phyloP scores from a whole-genome alignment of 2,113 vertebrate species.

The Prinia subflava region DNA sequence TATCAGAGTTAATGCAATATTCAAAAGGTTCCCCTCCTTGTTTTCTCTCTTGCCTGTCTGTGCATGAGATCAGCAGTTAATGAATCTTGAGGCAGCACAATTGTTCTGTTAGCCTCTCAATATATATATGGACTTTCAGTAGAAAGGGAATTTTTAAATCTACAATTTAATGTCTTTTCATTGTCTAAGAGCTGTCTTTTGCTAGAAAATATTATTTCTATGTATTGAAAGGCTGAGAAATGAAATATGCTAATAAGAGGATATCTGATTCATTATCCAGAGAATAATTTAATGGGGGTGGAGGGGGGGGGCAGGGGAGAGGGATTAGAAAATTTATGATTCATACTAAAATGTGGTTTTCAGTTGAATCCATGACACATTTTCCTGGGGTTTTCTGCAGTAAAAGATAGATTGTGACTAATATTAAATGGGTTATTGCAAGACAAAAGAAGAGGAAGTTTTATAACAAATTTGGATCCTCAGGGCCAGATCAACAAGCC shows the following conservation, averaged over 20 bases:
- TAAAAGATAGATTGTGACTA: not conserved
- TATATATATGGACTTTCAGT: slow-evolving; percentile 1
- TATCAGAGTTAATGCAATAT: slow-evolving; percentile 28
- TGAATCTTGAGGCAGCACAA: not conserved
- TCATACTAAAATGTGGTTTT: not conserved
- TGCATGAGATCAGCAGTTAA: not conserved
- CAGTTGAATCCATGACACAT: not conserved
- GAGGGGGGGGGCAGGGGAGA: accelerated
- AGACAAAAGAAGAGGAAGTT: not conserved
- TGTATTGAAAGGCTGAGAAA: slow-evolving; percentile 25
- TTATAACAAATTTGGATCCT: not conserved
- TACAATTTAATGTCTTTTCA: slow-evolving; percentile 37
- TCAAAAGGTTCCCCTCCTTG: not conserved
- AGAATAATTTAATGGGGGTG: not conserved
- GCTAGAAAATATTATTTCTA: slow-evolving; percentile 14
- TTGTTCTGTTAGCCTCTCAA: not conserved
- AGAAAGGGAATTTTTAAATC: slow-evolving; percentile 24
- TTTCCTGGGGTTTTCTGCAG: not conserved
- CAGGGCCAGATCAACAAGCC: not conserved
- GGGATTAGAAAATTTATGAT: not conserved
- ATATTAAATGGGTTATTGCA: not conserved
- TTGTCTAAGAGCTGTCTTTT: slow-evolving; percentile 4
- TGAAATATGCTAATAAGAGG: slow-evolving; percentile 29
- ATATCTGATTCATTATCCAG: not conserved
- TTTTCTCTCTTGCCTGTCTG: not conserved